Conservation (phyloP, 2,113 vertebrate species). For the Lynx canadensis region DNA sequence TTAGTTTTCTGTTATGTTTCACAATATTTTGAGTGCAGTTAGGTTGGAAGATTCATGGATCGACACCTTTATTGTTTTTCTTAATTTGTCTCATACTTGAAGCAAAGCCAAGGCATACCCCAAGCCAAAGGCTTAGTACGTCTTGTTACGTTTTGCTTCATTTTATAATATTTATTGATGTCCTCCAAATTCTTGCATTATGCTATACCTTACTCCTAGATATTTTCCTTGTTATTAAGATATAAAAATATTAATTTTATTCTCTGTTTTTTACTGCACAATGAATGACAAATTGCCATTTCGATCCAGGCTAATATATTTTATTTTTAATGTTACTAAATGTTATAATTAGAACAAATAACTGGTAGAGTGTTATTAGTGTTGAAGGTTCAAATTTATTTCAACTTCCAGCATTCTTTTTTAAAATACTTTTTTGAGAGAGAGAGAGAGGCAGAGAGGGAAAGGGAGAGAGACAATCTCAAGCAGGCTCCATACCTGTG, state of each 20-base stretch:
- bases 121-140: not conserved
- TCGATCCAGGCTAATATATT: not conserved
- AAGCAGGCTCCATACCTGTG: too few relatives aligned
- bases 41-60: not conserved
- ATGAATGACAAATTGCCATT: not conserved
- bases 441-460: too few relatives aligned
- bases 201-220: not conserved
- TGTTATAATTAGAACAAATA: not conserved
- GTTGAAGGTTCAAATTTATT: not conserved
- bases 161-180: not conserved
- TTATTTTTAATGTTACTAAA: not conserved
- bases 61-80: not conserved
- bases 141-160: not conserved
- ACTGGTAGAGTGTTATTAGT: not conserved
- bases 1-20: not conserved
- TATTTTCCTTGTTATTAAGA: not conserved
- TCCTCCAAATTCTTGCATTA: not conserved
- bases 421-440: too few relatives aligned
- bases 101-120: not conserved
- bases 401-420: not conserved
- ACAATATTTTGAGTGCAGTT: not conserved
- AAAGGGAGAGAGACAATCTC: too few relatives aligned
- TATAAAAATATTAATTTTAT: not conserved
- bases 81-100: not conserved
- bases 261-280: not conserved